Evolutionary conservation across 2,113 vertebrate species (phyloP).

Genomic region (Petaurus breviceps): DNA sequence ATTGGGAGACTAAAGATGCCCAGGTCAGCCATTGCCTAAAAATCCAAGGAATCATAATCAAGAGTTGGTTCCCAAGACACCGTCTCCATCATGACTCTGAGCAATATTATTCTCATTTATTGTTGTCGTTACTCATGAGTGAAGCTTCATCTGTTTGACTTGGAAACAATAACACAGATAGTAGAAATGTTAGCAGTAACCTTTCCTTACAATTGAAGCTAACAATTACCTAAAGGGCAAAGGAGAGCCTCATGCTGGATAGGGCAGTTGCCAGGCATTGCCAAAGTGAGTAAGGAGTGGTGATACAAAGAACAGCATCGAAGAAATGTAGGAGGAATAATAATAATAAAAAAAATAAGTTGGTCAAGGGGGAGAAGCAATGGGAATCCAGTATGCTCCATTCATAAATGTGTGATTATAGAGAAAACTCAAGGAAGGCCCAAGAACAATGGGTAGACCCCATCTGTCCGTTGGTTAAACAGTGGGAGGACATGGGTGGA

Average conservation of each 20-base stretch:
- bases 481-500: background rate
- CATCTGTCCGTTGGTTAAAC: background rate
- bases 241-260: background rate
- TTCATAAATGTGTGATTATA: background rate
- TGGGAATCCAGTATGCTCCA: background rate
- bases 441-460: background rate
- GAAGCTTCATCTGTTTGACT: constrained; percentile 76
- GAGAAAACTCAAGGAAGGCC: background rate
- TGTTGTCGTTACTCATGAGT: constrained; percentile 60
- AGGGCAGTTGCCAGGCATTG: background rate
- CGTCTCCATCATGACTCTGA: background rate
- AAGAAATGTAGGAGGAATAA: background rate
- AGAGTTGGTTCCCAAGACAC: constrained; percentile 47
- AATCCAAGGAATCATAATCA: constrained; percentile 76
- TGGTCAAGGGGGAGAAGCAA: background rate
- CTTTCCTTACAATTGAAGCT: background rate
- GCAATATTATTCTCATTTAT: constrained; percentile 50
- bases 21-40: constrained; percentile 62
- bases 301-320: background rate
- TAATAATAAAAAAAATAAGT: background rate
- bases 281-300: background rate
- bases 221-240: background rate
- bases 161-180: constrained; percentile 70
- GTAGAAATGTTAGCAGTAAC: constrained; percentile 65
- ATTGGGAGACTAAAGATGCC: constrained; percentile 76